phyloP scores from a whole-genome alignment of 2,113 vertebrate genomes.

The Coracopsis vasa region DNA sequence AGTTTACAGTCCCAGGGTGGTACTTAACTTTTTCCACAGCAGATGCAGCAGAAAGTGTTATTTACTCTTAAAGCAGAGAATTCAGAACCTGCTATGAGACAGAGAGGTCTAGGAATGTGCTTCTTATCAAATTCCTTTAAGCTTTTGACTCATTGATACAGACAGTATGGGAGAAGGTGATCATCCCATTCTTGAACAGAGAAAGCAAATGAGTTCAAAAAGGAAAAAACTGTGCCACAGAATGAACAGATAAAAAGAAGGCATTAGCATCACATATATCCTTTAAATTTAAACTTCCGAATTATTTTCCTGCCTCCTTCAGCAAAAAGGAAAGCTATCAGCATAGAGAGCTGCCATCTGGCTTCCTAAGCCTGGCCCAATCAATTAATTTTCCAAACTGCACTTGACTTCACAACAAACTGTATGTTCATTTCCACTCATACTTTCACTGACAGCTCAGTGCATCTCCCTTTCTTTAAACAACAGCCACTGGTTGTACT shows the following conservation, averaged over 20 bases:
- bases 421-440: neutral
- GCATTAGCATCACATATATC: neutral
- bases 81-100: neutral
- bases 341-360: neutral
- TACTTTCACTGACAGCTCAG: neutral
- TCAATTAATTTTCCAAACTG: neutral
- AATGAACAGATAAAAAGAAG: neutral
- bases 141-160: neutral
- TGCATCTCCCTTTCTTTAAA: neutral
- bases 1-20: neutral
- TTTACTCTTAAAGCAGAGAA: neutral
- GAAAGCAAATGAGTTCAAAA: neutral
- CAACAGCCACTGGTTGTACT: conserved; percentile 51
- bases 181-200: neutral
- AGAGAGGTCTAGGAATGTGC: neutral
- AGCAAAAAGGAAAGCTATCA: neutral
- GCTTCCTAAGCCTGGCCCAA: neutral
- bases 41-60: neutral
- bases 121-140: neutral
- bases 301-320: neutral
- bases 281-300: neutral
- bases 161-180: neutral
- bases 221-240: neutral
- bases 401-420: neutral
- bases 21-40: neutral